Percentiles rank a stretch among this genome's conserved stretches.
Conservation (phyloP, 2,113 vertebrate genomes). For the Pipa parva region DNA sequence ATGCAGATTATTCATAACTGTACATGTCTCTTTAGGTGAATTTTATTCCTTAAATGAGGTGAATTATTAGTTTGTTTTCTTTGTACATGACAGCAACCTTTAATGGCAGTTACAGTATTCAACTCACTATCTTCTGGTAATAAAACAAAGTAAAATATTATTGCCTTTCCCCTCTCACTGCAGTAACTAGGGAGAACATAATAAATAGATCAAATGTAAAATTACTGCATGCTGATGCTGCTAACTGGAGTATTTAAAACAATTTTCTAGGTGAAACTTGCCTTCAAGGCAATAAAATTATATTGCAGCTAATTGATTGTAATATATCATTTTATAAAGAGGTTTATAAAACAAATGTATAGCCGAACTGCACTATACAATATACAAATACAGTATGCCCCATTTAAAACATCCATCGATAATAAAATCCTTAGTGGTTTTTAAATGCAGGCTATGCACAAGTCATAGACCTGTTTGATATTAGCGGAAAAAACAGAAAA, state of each 20-base stretch:
- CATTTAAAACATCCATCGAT: no score
- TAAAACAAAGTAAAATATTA: background rate
- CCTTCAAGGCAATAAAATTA: background rate
- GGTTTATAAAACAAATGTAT: background rate
- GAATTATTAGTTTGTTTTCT: no score
- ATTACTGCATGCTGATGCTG: conserved; percentile 1
- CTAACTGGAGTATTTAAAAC: no score
- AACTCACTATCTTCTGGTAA: background rate
- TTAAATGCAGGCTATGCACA: no score
- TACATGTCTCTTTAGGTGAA: no score
- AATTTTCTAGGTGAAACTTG: background rate
- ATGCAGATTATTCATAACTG: no score
- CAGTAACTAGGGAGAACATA: background rate
- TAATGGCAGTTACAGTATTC: background rate
- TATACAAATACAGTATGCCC: no score
- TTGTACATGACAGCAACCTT: background rate
- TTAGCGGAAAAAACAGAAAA: no score
- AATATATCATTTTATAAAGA: background rate
- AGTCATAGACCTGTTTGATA: no score
- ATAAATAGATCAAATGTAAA: background rate
- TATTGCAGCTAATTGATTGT: background rate
- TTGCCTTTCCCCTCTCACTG: background rate
- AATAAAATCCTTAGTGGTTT: no score
- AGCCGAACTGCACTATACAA: no score
- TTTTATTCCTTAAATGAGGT: no score